Conservation (phyloP, 1,140 invertebrate genomes). For the Sinella curviseta region DNA sequence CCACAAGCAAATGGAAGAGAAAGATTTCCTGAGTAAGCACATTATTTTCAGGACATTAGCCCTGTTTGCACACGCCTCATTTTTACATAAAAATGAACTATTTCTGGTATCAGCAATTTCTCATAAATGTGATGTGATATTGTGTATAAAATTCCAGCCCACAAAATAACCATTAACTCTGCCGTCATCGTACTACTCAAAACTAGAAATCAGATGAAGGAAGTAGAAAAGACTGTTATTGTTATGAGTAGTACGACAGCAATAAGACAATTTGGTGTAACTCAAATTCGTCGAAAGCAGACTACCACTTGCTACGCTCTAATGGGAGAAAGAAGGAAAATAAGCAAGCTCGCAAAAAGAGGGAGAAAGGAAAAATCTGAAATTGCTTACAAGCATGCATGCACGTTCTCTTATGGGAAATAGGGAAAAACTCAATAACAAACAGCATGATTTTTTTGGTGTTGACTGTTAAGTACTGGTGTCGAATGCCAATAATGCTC, state of each 20-base stretch:
- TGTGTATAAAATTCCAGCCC: not conserved
- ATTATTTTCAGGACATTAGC: constrained; percentile 21
- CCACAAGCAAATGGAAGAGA: not conserved
- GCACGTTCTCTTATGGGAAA: too few species aligned
- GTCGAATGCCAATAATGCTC: not conserved
- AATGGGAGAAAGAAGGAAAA: too few species aligned
- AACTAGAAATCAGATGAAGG: not conserved
- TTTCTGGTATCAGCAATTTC: constrained; percentile 6
- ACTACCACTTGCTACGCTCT: too few species aligned
- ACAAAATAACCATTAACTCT: not conserved
- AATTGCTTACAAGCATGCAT: not conserved
- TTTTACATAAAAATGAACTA: constrained; percentile 24
- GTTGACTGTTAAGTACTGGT: not conserved
- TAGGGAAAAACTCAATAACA: too few species aligned
- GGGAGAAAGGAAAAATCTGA: too few species aligned
- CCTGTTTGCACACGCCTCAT: constrained; percentile 11
- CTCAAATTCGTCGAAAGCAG: not conserved
- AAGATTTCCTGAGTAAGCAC: constrained; percentile 20
- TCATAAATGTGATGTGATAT: not conserved
- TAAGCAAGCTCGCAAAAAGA: too few species aligned
- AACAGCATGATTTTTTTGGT: not conserved
- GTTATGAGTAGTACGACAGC: not conserved
- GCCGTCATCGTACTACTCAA: not conserved
- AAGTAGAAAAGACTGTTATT: not conserved
- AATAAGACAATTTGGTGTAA: not conserved